Evolutionary conservation across 2,797 vertebrate species (phyloP).

Genomic region (Emys orbicularis): DNA sequence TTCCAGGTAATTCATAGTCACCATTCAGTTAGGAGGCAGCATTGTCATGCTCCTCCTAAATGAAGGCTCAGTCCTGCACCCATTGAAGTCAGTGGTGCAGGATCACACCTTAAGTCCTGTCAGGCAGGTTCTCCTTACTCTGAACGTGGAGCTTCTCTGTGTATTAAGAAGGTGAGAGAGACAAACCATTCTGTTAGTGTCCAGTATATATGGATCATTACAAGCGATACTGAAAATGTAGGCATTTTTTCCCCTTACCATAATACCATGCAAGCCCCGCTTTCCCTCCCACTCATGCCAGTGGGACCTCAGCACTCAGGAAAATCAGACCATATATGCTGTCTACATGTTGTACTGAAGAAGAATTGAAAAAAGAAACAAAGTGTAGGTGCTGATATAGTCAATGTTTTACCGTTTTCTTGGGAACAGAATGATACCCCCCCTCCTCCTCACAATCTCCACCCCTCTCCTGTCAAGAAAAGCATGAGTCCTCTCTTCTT

Average conservation of each 20-base stretch:
- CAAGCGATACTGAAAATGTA: background rate
- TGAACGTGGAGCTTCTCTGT: background rate
- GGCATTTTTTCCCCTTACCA: background rate
- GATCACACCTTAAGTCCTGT: slow-evolving; percentile 6
- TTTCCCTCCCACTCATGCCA: background rate
- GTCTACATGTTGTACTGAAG: background rate
- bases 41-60: background rate
- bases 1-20: background rate
- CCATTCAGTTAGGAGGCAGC: background rate
- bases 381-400: background rate
- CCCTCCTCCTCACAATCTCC: background rate
- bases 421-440: background rate
- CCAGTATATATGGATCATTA: background rate
- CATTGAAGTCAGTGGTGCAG: background rate
- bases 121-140: background rate
- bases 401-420: background rate
- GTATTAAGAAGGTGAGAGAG: background rate
- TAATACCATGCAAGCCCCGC: background rate
- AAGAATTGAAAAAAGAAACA: background rate
- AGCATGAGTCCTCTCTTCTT: slow-evolving; percentile 17
- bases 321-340: fast-evolving
- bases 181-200: background rate
- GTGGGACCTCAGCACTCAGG: background rate
- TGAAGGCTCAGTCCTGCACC: background rate
- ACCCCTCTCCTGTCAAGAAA: background rate